Evolutionary conservation across 2,113 vertebrate species (phyloP), one percentile per base, ranked within the genome.

Genomic region (Apteryx mantelli): DNA sequence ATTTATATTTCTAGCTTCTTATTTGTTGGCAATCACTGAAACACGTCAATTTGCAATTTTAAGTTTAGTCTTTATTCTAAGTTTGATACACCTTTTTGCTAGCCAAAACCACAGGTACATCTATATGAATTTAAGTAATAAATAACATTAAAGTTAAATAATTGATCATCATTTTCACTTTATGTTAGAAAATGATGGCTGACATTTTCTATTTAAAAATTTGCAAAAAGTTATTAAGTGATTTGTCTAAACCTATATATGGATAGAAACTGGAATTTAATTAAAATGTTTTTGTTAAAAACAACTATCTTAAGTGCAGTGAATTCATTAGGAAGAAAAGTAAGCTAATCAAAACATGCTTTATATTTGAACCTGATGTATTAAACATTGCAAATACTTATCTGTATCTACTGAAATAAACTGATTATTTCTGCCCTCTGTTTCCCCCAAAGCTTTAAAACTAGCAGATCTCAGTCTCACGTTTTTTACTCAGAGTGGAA

Each of bases 341-440:
- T 13, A 74, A 83, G 90, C 90, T 94, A 86, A 96, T 80, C 8
- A 3, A 53, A 95, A 83, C 1, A 26, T 12, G 1, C 66, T 93
- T 91, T 88, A 7, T 64, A 90, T 60, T 64, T 92, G 82, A 91
- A 90, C 88, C 73, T 75, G 64, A 91, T 71, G 63, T 55, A 81
- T 78, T 90, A 81, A 96, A 88, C 50, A 53, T 53, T 55, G 82
- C 64, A 66, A 96, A 93, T 60, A 81, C 46, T 71, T 55, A 86
- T 40, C 82, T 60, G 65, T 32, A 91, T 74, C 89, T 63, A 66
- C 40, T 14, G 36, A 96, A 95, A 93, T 88, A 94, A 96, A 90
- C 76, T 66, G 82, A 88, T 95, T 94, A 95, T 83, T 96, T 83
- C 85, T 86, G 69, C 71, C 30, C 92, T 53, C 90, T 83, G 16